Conservation (phyloP, 1,140 invertebrate genomes). For the Pogonomyrmex californicus region DNA sequence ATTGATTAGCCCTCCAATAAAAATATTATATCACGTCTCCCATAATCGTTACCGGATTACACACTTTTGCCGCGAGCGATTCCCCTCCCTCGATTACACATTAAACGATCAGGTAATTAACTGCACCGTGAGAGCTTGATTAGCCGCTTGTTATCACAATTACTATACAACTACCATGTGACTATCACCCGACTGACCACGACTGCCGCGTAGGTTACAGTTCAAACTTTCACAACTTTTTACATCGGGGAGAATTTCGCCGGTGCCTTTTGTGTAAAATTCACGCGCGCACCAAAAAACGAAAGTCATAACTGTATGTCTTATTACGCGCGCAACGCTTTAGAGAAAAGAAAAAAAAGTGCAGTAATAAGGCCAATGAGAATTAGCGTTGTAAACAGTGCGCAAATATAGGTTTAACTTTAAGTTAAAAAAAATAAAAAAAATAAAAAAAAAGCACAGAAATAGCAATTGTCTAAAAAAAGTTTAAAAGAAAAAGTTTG, state of each 20-base stretch:
- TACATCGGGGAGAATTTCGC: slow-evolving; percentile 32
- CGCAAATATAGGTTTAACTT: no score
- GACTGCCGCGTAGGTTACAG: slow-evolving; percentile 45
- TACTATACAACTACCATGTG: slow-evolving; percentile 7
- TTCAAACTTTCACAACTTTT: slow-evolving; percentile 64
- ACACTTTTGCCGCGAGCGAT: not conserved
- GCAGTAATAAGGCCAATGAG: not conserved
- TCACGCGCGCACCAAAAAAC: slow-evolving; percentile 12
- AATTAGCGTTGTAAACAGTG: no score
- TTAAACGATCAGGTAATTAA: slow-evolving; percentile 26
- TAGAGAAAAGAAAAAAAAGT: not conserved
- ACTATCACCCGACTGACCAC: slow-evolving; percentile 39
- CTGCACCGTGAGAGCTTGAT: slow-evolving; percentile 25
- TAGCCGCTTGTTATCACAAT: slow-evolving; percentile 26
- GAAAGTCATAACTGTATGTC: slow-evolving; percentile 18
- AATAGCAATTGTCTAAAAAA: not conserved
- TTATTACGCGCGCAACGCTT: not conserved
- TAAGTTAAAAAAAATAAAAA: not conserved
- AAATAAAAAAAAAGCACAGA: not conserved
- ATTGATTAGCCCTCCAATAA: slow-evolving; percentile 9
- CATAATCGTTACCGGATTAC: slow-evolving; percentile 41
- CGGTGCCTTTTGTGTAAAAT: not conserved
- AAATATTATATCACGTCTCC: slow-evolving; percentile 49
- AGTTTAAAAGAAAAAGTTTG: not conserved
- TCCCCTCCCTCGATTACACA: not conserved